Percentiles rank a stretch among this genome's conserved stretches.
Evolutionary conservation across 1,140 invertebrate species (phyloP).

Genomic region (Palaemon carinicauda): DNA sequence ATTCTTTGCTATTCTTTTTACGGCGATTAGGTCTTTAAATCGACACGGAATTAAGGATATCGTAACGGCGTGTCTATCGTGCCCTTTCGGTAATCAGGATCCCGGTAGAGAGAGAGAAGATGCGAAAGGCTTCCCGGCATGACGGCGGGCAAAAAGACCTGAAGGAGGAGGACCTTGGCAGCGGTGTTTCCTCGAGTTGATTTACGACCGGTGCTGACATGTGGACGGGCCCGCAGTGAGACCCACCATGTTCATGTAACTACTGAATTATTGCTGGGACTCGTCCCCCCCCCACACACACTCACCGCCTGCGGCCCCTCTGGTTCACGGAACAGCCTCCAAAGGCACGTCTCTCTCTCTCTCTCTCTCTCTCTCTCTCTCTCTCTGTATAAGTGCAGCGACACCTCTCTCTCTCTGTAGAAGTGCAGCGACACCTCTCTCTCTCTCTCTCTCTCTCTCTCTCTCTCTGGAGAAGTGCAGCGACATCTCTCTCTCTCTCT

Average conservation of each 20-base stretch:
- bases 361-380: background rate
- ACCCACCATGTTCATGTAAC: slow-evolving; percentile 41
- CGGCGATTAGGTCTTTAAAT: no score
- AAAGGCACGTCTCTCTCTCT: background rate
- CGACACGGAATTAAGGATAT: no score
- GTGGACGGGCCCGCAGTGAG: slow-evolving; percentile 8
- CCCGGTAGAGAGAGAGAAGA: no score
- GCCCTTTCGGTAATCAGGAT: no score
- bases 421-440: no score
- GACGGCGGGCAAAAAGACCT: background rate
- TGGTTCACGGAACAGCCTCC: slow-evolving; percentile 9
- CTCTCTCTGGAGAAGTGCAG: background rate
- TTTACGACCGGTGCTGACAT: slow-evolving; percentile 28
- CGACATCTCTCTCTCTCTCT: no score
- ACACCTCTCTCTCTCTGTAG: background rate
- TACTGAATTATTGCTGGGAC: slow-evolving; percentile 35
- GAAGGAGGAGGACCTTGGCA: background rate
- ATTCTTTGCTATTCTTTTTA: no score
- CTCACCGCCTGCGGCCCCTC: background rate
- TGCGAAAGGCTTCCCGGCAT: no score
- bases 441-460: background rate
- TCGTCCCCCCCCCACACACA: background rate
- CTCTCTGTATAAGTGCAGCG: background rate
- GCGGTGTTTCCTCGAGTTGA: background rate
- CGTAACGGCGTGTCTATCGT: no score